Base-by-base conservation (phyloP, 2,888 invertebrate genomes). In the Tridacna gigas region DNA sequence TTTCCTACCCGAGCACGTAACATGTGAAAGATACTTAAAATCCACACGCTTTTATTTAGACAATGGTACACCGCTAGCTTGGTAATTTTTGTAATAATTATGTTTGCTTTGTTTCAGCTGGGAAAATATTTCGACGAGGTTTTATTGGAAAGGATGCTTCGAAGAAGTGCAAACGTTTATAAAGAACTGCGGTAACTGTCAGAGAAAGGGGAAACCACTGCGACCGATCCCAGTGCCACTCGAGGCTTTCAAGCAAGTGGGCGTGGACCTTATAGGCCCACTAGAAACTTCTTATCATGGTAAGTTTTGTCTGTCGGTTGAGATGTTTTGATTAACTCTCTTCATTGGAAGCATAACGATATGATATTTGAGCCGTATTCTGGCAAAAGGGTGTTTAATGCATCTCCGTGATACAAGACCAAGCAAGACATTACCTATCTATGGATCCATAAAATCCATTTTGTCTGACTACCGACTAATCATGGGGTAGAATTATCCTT, bases 201-300 rank as follows among this genome's bases (percentile, higher is more conserved):
- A 80, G 66, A 73, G 80, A 75, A 75, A 80, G 56, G 67, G 48
- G 26, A 51, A 80, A 75, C 80, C 80, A 28, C 80, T 80, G 22
- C 73, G 61, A 28, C 69, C 74, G 22, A 80, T 80, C 37, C 80
- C 80, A 66, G 80, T 80, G 67, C 28, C 48, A 47, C 47, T n/a
- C 5, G 69, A 73, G 28, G 74, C 80, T n/a, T 80, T 80, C 75
- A 37, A 37, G 66, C 74, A 80, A 66, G 65, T 80, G 22, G 80
- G 80, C 51, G 75, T 80, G 80, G 80, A 75, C 45, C 67, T 80
- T 22, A 66, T 75, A 26, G 75, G 80, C 25, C 80, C 80, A 18
- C 26, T 80, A 22, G 75, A 80, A 75, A 63, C 61, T 28, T 63
- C 76, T 63, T 48, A 76, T 63, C 28, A n/a, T n/a, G n/a, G n/a